Conservation (phyloP, 2,113 vertebrate genomes). For the Circaetus gallicus region DNA sequence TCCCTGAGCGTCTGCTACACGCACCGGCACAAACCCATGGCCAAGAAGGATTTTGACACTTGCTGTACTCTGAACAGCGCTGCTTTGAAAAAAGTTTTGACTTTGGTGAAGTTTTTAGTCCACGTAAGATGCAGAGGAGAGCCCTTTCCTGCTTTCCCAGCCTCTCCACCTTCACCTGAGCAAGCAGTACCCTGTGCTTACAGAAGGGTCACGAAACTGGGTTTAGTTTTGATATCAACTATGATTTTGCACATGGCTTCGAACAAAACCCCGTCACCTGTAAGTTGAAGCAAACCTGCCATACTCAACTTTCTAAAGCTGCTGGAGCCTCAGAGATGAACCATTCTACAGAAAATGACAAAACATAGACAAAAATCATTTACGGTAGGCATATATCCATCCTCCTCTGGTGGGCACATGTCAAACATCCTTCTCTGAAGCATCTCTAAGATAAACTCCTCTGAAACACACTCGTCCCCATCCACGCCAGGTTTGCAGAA, state of each 20-base stretch:
- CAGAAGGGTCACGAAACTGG: background rate
- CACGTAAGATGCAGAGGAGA: background rate
- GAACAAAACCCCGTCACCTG: background rate
- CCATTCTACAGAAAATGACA: background rate
- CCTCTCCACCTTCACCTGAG: background rate
- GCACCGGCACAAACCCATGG: background rate
- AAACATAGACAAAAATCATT: background rate
- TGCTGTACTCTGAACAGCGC: background rate
- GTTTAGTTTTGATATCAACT: background rate
- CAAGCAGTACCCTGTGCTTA: background rate
- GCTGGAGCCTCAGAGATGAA: background rate
- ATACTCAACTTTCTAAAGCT: background rate
- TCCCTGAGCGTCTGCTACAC: background rate
- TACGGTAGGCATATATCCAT: accelerated
- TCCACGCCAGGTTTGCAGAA: background rate
- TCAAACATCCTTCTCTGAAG: background rate
- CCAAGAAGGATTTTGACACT: background rate
- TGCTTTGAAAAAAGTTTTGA: background rate
- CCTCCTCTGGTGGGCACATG: background rate
- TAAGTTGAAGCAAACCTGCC: background rate
- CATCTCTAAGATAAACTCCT: background rate
- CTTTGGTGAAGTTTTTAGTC: background rate
- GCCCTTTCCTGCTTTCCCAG: background rate
- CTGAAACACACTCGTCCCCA: background rate
- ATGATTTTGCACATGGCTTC: background rate